These are phyloP conservation scores for Acronicta aceris DNA, from an alignment of 2,888 invertebrate genomes.

Conservation along the genomic window DNA sequence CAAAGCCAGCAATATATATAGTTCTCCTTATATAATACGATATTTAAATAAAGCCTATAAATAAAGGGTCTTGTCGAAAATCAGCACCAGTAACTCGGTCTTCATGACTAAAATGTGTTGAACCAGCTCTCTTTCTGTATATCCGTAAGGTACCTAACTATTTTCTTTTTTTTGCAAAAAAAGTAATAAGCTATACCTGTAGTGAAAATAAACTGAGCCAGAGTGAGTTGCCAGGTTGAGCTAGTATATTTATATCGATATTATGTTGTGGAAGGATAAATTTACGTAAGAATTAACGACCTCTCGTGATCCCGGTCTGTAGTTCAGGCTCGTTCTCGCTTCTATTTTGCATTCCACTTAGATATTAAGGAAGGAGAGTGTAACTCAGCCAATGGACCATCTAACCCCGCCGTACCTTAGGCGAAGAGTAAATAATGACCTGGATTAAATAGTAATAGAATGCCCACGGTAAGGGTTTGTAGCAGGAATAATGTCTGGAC, in stretches of 20 bases:
- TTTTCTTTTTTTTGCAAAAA: too few relatives aligned
- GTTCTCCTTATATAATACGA: too few relatives aligned
- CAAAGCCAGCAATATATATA: too few relatives aligned
- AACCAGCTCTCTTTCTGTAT: too few relatives aligned
- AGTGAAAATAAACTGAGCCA: too few relatives aligned
- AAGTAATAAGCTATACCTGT: too few relatives aligned
- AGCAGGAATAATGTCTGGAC: constrained; percentile 27
- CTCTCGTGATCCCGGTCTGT: constrained; percentile 40
- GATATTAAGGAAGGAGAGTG: constrained; percentile 42
- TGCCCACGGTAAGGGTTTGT: constrained; percentile 14
- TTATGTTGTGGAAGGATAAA: constrained; percentile 39
- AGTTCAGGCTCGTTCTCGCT: constrained; percentile 42
- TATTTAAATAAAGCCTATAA: too few relatives aligned
- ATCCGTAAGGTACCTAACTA: too few relatives aligned
- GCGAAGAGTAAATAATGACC: constrained; percentile 45
- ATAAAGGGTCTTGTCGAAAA: too few relatives aligned
- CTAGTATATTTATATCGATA: constrained; percentile 17
- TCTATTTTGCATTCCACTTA: constrained; percentile 52
- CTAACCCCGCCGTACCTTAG: constrained; percentile 36
- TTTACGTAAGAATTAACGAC: constrained; percentile 55
- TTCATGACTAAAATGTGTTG: too few relatives aligned
- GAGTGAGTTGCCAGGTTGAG: too few relatives aligned
- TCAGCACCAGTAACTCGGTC: too few relatives aligned
- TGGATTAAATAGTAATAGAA: constrained; percentile 52
- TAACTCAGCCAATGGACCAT: constrained; percentile 46